phyloP scores from a whole-genome alignment of 2,797 vertebrate species.

The Rhinophrynus dorsalis region DNA sequence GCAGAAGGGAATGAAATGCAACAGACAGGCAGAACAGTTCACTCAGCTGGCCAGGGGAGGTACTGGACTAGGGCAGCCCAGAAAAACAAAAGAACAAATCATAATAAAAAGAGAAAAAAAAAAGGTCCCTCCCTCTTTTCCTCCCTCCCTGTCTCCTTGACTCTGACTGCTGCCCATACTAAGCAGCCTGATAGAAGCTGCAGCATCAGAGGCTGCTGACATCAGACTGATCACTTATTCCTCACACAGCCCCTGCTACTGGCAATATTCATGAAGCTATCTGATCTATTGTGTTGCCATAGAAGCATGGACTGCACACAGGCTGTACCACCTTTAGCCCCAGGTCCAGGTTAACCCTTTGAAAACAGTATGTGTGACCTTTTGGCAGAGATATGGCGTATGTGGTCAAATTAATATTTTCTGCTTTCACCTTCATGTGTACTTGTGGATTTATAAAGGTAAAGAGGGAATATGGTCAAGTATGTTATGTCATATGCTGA shows the following conservation, averaged over 20 bases:
- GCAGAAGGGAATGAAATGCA: constrained; percentile 56
- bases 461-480: no score
- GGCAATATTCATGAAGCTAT: constrained; percentile 89
- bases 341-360: constrained; percentile 63
- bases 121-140: constrained; percentile 37
- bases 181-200: constrained; percentile 70
- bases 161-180: constrained; percentile 60
- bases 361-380: constrained; percentile 16
- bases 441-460: no score
- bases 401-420: constrained; percentile 1
- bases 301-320: constrained; percentile 85
- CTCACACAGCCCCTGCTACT: constrained; percentile 79
- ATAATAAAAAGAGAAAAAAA: constrained; percentile 40
- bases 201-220: constrained; percentile 76
- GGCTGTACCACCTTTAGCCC: constrained; percentile 81
- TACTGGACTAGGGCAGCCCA: constrained; percentile 44
- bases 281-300: constrained; percentile 91
- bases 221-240: constrained; percentile 77
- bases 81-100: constrained; percentile 46
- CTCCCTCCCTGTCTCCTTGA: constrained; percentile 50
- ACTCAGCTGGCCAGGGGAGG: constrained; percentile 51
- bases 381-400: not conserved
- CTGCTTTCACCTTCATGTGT: no score
- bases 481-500: no score
- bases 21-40: constrained; percentile 52